phyloP scores from a whole-genome alignment of 1,140 invertebrate genomes.

The Drosophila pruinosa region DNA sequence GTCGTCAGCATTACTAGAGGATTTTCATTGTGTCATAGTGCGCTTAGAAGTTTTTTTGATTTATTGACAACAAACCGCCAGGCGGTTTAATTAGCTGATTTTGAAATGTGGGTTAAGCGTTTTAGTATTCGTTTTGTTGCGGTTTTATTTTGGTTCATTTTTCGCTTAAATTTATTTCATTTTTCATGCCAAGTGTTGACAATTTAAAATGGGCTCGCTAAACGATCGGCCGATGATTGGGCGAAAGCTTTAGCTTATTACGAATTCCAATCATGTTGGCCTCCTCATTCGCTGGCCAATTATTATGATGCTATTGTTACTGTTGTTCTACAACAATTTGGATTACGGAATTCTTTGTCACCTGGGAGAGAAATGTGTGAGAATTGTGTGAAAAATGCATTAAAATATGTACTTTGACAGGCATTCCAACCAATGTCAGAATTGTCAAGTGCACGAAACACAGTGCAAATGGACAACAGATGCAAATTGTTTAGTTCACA shows the following conservation, averaged over 20 bases:
- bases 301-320: conserved; percentile 6
- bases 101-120: conserved; percentile 62
- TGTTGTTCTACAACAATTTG: conserved; percentile 11
- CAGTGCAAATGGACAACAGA: background rate
- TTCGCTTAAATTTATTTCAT: conserved; percentile 15
- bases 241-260: conserved; percentile 17
- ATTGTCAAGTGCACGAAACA: conserved; percentile 41
- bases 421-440: conserved; percentile 54
- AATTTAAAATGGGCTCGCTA: conserved; percentile 40
- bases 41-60: conserved; percentile 26
- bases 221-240: conserved; percentile 42
- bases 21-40: conserved; percentile 11
- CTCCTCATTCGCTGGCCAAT: background rate
- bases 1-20: background rate
- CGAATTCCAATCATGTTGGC: conserved; percentile 7
- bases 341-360: conserved; percentile 50
- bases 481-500: conserved; percentile 40
- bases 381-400: conserved; percentile 28
- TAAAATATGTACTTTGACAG: conserved; percentile 28
- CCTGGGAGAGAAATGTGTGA: conserved; percentile 12
- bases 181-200: conserved; percentile 43
- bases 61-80: conserved; percentile 11
- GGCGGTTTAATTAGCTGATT: conserved; percentile 26
- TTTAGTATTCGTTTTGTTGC: conserved; percentile 14
- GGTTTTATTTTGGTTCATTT: background rate